Conservation (phyloP, 2,113 vertebrate genomes). For the Agapornis roseicollis region DNA sequence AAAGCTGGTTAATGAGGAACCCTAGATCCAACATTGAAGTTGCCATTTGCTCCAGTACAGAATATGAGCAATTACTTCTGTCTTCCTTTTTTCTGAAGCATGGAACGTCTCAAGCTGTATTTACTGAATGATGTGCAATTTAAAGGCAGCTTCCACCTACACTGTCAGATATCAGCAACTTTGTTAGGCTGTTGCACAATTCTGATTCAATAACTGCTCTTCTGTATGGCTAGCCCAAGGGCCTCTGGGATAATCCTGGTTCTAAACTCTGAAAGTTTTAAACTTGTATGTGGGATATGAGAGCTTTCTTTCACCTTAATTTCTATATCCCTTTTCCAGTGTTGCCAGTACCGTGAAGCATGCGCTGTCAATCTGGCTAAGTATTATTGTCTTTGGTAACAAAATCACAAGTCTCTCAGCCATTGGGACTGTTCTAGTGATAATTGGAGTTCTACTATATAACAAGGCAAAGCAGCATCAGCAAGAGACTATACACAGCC, state of each 20-base stretch:
- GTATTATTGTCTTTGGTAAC: slow-evolving; percentile 94
- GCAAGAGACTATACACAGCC: slow-evolving; percentile 75
- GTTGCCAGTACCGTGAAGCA: slow-evolving; percentile 97
- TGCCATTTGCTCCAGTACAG: not conserved
- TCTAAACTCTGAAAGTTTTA: not conserved
- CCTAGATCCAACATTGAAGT: not conserved
- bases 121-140: not conserved
- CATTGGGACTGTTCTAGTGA: slow-evolving; percentile 84
- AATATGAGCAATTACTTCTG: not conserved
- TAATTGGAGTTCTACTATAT: slow-evolving; percentile 87
- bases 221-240: not conserved
- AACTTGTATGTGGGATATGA: not conserved
- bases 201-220: not conserved
- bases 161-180: not conserved
- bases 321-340: slow-evolving; percentile 67
- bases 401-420: slow-evolving; percentile 88
- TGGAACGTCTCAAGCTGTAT: not conserved
- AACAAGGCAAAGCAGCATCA: slow-evolving; percentile 90
- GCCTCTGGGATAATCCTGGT: not conserved
- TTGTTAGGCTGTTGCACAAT: not conserved
- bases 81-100: not conserved
- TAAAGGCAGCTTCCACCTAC: not conserved
- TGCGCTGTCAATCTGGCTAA: slow-evolving; percentile 94
- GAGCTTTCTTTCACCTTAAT: not conserved
- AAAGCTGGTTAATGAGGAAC: not conserved